Percentiles rank a stretch among this genome's conserved stretches.
Evolutionary conservation across 2,113 vertebrate genomes (phyloP).

Genomic region (Leucopsar rothschildi): DNA sequence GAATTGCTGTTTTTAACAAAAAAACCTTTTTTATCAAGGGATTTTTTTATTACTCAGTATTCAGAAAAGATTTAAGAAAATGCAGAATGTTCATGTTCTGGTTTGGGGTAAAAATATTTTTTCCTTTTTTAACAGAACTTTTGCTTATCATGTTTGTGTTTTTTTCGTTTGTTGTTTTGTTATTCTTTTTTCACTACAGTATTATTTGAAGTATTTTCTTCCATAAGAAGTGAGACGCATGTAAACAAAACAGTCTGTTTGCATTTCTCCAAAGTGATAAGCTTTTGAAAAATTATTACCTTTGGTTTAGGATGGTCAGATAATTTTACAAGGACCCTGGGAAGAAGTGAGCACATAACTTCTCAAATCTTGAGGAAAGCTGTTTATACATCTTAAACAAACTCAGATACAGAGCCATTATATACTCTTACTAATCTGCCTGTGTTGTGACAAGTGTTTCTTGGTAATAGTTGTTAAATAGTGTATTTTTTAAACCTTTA

Average conservation of each 20-base stretch:
- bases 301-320: background rate
- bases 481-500: background rate
- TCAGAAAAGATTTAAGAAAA: background rate
- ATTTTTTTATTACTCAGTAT: background rate
- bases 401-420: background rate
- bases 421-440: background rate
- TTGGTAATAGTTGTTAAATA: background rate
- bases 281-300: background rate
- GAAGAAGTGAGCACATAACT: background rate
- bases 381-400: background rate
- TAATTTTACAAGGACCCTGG: background rate
- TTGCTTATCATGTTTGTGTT: background rate
- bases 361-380: background rate
- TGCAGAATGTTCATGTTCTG: background rate
- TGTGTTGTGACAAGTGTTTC: background rate
- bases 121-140: background rate
- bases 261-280: background rate
- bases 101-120: background rate
- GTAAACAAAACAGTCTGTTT: background rate
- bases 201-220: background rate
- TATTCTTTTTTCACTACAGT: background rate
- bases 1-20: background rate
- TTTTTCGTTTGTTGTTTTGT: background rate
- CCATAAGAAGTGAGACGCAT: background rate
- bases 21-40: background rate